Evolutionary conservation across 2,888 invertebrate genomes (phyloP), one percentile per base, ranked within the genome.

Genomic region (Dynastes maya): DNA sequence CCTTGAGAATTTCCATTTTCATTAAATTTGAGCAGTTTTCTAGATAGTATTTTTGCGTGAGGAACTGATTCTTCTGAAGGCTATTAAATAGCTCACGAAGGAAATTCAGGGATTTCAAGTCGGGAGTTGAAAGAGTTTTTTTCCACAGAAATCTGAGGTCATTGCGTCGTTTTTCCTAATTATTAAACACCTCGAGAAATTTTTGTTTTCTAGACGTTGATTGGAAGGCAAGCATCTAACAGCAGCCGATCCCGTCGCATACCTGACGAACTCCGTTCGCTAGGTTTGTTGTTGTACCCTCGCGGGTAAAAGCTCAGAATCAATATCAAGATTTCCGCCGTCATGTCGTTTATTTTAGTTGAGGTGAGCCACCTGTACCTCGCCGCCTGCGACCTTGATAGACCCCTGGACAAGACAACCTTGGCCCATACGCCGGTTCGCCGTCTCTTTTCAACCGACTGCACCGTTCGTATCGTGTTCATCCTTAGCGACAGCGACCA

Each of bases 341-440:
- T 79, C 79, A 51, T 78, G 78, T 75, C 75, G 78, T 70, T 76
- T 78, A 75, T 75, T 79, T 76, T 79, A 78, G 76, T 79, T 76
- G 79, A 79, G 79, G 79, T 79, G 79, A 76, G 79, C 79, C 79
- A 79, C 80, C 80, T 77, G 80, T 79, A 74, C 76, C 70, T 77
- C 74, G 76, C 58, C 70, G 45, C 45, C 45, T 68, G 78, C 77
- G 80, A 79, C 80, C 80, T 80, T 80, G 80, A 78, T 72, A 74
- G 77, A 70, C 79, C 79, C 79, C 79, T 79, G 79, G 79, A 71
- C 79, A 79, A 76, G 79, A 75, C 79, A 79, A 75, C 79, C 79
- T 79, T 79, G 79, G 79, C 79, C 79, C 79, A 63, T 65, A 58
- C 76, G 45, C 45, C 27, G 32, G 29, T n/a, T 29, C 6, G 11